Percentiles rank a stretch among this genome's conserved stretches.
Evolutionary conservation across 2,113 vertebrate genomes (phyloP).

Genomic region (Channa argus): DNA sequence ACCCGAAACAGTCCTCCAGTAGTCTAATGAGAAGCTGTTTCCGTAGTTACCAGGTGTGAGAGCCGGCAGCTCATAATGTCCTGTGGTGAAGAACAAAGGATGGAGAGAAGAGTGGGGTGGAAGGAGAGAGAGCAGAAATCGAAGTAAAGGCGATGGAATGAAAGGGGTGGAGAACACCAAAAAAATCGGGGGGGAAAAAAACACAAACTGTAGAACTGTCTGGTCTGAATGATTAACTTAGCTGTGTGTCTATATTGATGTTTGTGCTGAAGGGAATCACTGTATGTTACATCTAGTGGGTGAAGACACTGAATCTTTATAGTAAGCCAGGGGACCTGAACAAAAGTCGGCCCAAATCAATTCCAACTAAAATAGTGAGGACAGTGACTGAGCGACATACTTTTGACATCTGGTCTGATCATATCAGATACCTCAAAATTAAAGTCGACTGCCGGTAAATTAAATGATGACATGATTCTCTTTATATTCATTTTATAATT

Average conservation of each 20-base stretch:
- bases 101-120: background rate
- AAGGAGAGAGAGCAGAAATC: background rate
- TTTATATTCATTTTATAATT: no score
- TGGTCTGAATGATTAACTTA: conserved; percentile 47
- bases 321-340: conserved; percentile 34
- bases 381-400: conserved; percentile 13
- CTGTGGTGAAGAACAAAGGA: conserved; percentile 64
- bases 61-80: conserved; percentile 51
- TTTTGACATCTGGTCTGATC: conserved; percentile 27
- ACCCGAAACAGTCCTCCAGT: conserved; percentile 31
- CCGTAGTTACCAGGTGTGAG: conserved; percentile 71
- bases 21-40: conserved; percentile 69
- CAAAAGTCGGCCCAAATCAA: conserved; percentile 32
- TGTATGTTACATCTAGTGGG: conserved; percentile 21
- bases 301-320: conserved; percentile 34
- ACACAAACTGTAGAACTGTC: background rate
- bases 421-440: background rate
- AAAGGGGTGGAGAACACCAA: background rate
- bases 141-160: conserved; percentile 22
- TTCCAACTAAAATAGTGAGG: conserved; percentile 37
- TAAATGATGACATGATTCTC: no score
- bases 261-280: conserved; percentile 3
- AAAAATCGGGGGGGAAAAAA: background rate
- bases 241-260: conserved; percentile 20
- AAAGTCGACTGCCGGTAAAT: background rate